phyloP scores from a whole-genome alignment of 2,113 vertebrate genomes.

The Apteryx owenii region DNA sequence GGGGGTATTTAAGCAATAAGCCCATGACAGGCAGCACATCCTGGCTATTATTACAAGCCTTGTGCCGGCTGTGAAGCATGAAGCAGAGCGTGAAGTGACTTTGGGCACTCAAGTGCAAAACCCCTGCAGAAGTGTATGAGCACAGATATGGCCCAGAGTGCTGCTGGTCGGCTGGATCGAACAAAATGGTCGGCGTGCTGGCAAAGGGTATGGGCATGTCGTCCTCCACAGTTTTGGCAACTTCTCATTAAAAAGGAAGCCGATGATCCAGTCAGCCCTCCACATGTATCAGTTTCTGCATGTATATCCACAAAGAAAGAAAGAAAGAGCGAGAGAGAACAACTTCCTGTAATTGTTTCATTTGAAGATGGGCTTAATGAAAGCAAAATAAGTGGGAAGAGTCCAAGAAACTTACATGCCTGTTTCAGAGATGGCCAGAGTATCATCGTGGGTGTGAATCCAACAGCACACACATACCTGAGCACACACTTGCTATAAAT shows the following conservation, averaged over 20 bases:
- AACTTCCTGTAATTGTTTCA: not conserved
- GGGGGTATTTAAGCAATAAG: constrained; percentile 14
- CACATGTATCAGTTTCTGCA: not conserved
- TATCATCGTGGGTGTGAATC: not conserved
- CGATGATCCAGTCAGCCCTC: not conserved
- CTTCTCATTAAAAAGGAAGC: not conserved
- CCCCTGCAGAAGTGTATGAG: not conserved
- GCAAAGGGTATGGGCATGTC: no score
- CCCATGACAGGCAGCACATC: not conserved
- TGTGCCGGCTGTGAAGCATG: not conserved
- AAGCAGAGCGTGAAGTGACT: not conserved
- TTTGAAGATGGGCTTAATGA: not conserved
- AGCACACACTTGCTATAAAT: not conserved
- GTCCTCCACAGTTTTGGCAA: not conserved
- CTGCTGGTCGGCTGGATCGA: not conserved
- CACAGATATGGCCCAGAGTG: not conserved
- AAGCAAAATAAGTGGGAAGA: not conserved
- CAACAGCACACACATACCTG: rapidly evolving
- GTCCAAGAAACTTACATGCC: not conserved
- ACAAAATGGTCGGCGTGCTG: not conserved
- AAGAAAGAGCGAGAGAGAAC: not conserved
- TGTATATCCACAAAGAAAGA: not conserved
- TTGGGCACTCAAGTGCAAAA: not conserved
- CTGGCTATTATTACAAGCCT: not conserved
- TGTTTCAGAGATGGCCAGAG: not conserved